These are phyloP conservation scores for Pelvicachromis taeniatus DNA, from an alignment of 2,113 vertebrate genomes.

Conservation along the genomic window DNA sequence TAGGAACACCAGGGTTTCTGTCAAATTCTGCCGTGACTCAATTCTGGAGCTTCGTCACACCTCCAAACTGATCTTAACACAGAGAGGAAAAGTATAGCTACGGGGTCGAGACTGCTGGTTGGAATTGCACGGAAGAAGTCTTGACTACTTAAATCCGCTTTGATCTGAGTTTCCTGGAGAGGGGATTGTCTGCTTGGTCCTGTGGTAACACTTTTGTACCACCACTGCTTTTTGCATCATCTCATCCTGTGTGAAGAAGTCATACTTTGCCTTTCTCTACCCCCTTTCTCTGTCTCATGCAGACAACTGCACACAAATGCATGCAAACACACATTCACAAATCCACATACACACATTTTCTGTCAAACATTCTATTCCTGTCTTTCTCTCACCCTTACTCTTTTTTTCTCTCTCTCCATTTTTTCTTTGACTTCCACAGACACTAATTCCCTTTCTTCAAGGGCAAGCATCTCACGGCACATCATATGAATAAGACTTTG, in stretches of 20 bases:
- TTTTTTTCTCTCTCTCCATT: constrained; percentile 30
- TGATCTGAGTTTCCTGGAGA: constrained; percentile 71
- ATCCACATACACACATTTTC: constrained; percentile 29
- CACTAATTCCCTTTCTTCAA: constrained; percentile 74
- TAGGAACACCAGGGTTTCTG: neutral
- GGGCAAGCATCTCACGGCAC: constrained; percentile 68
- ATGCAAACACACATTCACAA: constrained; percentile 24
- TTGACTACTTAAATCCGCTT: constrained; percentile 71
- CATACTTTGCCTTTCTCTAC: constrained; percentile 11
- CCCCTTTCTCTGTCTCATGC: constrained; percentile 9
- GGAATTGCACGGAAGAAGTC: constrained; percentile 63
- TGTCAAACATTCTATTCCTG: constrained; percentile 25
- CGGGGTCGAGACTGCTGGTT: constrained; percentile 39
- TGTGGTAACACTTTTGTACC: constrained; percentile 61
- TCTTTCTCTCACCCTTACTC: constrained; percentile 1
- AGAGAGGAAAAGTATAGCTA: constrained; percentile 40
- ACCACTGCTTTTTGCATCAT: constrained; percentile 55
- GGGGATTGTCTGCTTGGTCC: constrained; percentile 67
- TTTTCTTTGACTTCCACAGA: constrained; percentile 64
- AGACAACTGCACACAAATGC: constrained; percentile 14
- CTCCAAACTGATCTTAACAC: constrained; percentile 52
- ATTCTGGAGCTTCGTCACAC: constrained; percentile 38
- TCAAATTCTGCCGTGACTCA: neutral
- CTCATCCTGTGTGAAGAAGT: constrained; percentile 39
- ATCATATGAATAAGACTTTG: constrained; percentile 73